phyloP scores from a whole-genome alignment of 2,797 vertebrate genomes.

The Euthynnus affinis region DNA sequence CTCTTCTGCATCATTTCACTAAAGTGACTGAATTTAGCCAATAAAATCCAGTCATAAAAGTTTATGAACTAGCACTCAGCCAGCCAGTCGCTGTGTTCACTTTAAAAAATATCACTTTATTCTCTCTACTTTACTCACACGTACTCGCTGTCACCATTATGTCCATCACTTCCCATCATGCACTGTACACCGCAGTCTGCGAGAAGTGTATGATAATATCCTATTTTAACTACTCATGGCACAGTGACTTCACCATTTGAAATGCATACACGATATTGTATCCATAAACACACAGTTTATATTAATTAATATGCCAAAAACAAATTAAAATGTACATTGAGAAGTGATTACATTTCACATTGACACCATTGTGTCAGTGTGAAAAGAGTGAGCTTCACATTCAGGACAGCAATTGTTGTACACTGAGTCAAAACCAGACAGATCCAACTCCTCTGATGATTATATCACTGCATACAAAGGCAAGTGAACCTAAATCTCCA shows the following conservation, averaged over 20 bases:
- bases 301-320: not conserved
- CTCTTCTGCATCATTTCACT: slow-evolving; percentile 18
- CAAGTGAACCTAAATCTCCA: not conserved
- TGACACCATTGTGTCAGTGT: not conserved
- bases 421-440: not conserved
- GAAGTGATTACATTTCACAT: too few species aligned
- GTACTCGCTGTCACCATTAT: not conserved
- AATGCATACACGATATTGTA: not conserved
- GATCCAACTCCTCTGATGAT: not conserved
- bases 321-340: not conserved
- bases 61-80: slow-evolving; percentile 34
- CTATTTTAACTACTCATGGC: not conserved
- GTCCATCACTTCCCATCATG: slow-evolving; percentile 7
- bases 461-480: not conserved
- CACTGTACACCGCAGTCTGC: too few species aligned
- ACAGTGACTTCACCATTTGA: too few species aligned
- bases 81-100: not conserved
- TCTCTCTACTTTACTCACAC: not conserved
- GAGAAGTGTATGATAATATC: not conserved
- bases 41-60: slow-evolving; percentile 50
- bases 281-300: not conserved
- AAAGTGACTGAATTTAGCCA: slow-evolving; percentile 22
- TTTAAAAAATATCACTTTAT: not conserved
- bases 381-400: too few species aligned
- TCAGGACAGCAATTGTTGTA: too few species aligned